Evolutionary conservation across 2,113 vertebrate species (phyloP), one percentile per base, ranked within the genome.

Genomic region (Trichomycterus rosablanca): DNA sequence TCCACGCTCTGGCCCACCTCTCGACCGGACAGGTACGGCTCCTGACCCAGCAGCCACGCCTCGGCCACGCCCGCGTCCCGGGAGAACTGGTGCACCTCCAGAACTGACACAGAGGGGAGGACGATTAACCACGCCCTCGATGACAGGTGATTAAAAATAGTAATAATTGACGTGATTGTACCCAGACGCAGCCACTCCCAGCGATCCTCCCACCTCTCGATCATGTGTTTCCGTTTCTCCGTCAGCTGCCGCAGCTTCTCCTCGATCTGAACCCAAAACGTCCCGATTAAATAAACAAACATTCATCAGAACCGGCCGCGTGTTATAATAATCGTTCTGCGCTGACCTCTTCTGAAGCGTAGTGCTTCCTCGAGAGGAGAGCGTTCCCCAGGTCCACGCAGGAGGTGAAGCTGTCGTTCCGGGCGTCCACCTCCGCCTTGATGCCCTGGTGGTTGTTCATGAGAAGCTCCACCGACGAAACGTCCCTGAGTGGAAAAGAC

Each of bases 401-500:
- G 45, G 87, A 76, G 0, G 93, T 96, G 77, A 98, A 98, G 74
- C 91, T 97, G 88, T 98, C 93, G 1, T 98, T 97, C 0, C 94
- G 91, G 44, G 94, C 94, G 26, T 97, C 95, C 0, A 98, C 96
- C 83, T 98, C 95, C 0, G 94, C 95, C 77, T 98, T 98, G 80
- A 97, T 95, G 14, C 94, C 94, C 77, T 98, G 95, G 66, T 98
- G 95, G 79, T 96, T 98, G 84, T 98, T 98, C 95, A 98, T 98
- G 53, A 98, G 81, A 20, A 98, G 83, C 77, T 98, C 95, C 78
- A 98, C 95, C 0, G 95, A 97, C 0, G 95, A 98, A 59, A 98
- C 95, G 26, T 98, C 95, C 84, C 94, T 98, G 63, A 35, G 63
- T 15, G 34, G 44, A 56, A 12, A 39, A 12, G 43, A n/a, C n/a